Conservation (phyloP, 2,113 vertebrate species). For the Pavo muticus region DNA sequence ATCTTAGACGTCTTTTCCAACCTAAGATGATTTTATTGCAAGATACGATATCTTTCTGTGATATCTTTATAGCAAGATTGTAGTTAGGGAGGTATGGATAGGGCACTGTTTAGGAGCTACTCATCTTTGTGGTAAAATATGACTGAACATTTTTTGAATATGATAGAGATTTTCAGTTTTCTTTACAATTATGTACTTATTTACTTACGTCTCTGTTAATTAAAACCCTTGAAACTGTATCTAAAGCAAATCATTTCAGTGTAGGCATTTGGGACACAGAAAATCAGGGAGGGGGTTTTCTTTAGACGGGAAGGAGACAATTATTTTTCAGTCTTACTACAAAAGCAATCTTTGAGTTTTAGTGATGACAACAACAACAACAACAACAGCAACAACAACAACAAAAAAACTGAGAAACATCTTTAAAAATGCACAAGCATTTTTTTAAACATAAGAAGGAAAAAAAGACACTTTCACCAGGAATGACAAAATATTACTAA, state of each 20-base stretch:
- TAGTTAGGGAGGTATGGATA: not conserved
- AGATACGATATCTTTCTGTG: too few relatives aligned
- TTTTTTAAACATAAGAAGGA: not conserved
- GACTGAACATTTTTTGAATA: not conserved
- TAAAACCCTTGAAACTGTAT: not conserved
- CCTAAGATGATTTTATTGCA: too few relatives aligned
- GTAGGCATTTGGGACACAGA: not conserved
- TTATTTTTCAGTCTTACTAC: not conserved
- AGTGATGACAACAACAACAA: not conserved
- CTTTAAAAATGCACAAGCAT: not conserved
- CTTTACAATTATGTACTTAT: not conserved
- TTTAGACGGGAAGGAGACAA: rapidly evolving
- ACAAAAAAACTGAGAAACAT: not conserved
- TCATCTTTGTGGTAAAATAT: not conserved
- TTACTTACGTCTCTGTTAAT: not conserved
- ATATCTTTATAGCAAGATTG: not conserved
- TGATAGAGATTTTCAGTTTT: not conserved
- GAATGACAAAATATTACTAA: not conserved
- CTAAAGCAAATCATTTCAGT: not conserved
- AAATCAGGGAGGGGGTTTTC: not conserved
- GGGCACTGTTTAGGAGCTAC: not conserved
- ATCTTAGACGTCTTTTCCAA: too few relatives aligned
- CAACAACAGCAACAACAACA: too few relatives aligned
- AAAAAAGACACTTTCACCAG: not conserved
- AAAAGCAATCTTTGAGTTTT: not conserved